Conservation (phyloP, 2,113 vertebrate species). For the Dendropsophus ebraccatus region DNA sequence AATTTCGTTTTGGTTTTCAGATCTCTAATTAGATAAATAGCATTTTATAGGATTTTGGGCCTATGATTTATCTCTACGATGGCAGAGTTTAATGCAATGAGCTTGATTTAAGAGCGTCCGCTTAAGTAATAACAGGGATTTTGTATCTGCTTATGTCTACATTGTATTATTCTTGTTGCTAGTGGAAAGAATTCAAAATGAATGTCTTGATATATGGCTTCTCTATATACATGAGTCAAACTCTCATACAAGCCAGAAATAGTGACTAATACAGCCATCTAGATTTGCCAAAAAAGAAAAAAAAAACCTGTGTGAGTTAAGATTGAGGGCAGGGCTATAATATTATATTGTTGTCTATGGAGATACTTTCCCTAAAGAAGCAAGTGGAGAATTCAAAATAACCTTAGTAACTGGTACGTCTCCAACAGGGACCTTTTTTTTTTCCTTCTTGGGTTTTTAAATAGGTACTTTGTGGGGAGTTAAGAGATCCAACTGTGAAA, state of each 20-base stretch:
- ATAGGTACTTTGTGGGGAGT: slow-evolving; percentile 39
- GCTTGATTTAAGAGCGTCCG: background rate
- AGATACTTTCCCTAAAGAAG: slow-evolving; percentile 31
- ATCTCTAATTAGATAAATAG: background rate
- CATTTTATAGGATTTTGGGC: background rate
- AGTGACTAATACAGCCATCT: slow-evolving; percentile 26
- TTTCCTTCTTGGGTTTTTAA: slow-evolving; percentile 32
- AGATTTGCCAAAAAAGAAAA: slow-evolving; percentile 18
- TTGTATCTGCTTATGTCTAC: background rate
- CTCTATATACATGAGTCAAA: slow-evolving; percentile 6
- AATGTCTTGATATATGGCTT: slow-evolving; percentile 19
- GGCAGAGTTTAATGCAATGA: background rate
- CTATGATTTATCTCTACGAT: background rate
- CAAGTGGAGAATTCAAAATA: slow-evolving; percentile 42
- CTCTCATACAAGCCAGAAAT: background rate
- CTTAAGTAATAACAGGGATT: slow-evolving; percentile 8
- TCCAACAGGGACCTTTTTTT: slow-evolving; percentile 40
- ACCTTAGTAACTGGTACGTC: slow-evolving; percentile 18
- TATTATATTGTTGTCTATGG: slow-evolving; percentile 27
- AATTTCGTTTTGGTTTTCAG: background rate
- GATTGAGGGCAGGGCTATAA: background rate
- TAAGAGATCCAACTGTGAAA: slow-evolving; percentile 49
- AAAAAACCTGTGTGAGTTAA: slow-evolving; percentile 12
- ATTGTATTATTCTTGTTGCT: slow-evolving; percentile 17
- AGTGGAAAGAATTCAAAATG: slow-evolving; percentile 27